Evolutionary conservation across 2,113 vertebrate genomes (phyloP).

Genomic region (Phalacrocorax aristotelis): DNA sequence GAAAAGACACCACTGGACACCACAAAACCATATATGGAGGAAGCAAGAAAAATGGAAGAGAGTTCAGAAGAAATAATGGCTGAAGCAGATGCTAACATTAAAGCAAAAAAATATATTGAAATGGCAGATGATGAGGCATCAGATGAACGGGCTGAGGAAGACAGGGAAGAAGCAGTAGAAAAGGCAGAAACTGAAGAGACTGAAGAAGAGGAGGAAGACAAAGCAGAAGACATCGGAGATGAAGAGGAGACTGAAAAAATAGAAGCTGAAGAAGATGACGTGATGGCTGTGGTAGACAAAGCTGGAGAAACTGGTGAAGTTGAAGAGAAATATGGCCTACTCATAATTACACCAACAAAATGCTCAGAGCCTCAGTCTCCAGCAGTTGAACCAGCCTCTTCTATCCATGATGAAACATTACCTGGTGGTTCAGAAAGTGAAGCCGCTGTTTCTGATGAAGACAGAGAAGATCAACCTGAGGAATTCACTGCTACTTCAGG

Average conservation of each 20-base stretch:
- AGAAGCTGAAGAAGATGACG: slow-evolving; percentile 60
- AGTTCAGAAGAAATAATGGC: no score
- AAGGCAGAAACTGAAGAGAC: slow-evolving; percentile 68
- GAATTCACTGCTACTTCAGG: slow-evolving; percentile 89
- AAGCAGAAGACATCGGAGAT: slow-evolving; percentile 67
- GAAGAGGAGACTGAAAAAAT: slow-evolving; percentile 64
- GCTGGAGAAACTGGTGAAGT: slow-evolving; percentile 56
- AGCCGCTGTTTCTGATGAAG: slow-evolving; percentile 87
- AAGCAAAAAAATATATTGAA: slow-evolving; percentile 28
- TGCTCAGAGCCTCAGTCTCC: neutral
- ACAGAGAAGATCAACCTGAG: slow-evolving; percentile 87
- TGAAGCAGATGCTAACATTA: neutral
- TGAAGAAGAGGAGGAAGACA: slow-evolving; percentile 70
- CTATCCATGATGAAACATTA: slow-evolving; percentile 87
- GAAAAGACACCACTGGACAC: neutral
- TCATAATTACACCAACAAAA: no score
- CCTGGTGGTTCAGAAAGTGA: slow-evolving; percentile 86
- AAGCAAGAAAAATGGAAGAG: no score
- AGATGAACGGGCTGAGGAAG: slow-evolving; percentile 69
- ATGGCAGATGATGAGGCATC: slow-evolving; percentile 65
- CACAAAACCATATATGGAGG: no score
- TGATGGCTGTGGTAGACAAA: slow-evolving; percentile 70
- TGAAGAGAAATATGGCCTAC: slow-evolving; percentile 66
- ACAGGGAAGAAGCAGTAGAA: slow-evolving; percentile 67
- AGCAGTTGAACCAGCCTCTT: slow-evolving; percentile 75